Evolutionary conservation across 2,888 invertebrate genomes (phyloP), one percentile per base, ranked within the genome.

Genomic region (Merodon equestris): DNA sequence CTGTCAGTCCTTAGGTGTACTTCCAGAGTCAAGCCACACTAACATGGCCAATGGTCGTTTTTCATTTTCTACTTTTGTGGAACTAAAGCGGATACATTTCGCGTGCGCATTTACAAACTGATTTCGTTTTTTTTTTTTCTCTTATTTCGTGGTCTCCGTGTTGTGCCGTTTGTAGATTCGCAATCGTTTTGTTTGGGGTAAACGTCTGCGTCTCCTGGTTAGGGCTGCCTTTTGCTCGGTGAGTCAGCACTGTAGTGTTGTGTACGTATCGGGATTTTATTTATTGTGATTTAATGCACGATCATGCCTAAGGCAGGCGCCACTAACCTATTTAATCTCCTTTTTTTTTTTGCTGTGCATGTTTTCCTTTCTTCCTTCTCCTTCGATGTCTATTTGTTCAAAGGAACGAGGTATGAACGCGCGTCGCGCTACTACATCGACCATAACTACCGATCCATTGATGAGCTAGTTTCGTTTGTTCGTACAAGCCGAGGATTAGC

Each of bases 21-120:
- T 48, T 40, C 40, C 51, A 10, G 50, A n/a, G n/a, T n/a, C n/a
- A n/a, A n/a, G n/a, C n/a, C n/a, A n/a, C 27, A 27, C 3, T 27
- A 51, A 34, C 18, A 53, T 12, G 38, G 58, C 38, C 36, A 13
- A 18, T 48, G n/a, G 51, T 73, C 44, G 63, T 68, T 73, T 73
- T 73, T 73, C 67, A 68, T 77, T 77, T 77, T 73, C 47, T 47
- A 61, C 42, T 63, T 67, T 77, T 72, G 73, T 77, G 67, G 77
- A 73, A 77, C 77, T 73, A 73, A 77, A 77, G 77, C 73, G 77
- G 67, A 77, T 73, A 77, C 77, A 68, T 73, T 73, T 77, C 63
- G 67, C 67, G 77, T 76, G 73, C 77, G 53, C 67, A 61, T 72
- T 66, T 67, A 64, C 60, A 58, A 68, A 67, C 53, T 56, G 73